Conservation (phyloP, 2,113 vertebrate species). For the Microcebus griseorufus region DNA sequence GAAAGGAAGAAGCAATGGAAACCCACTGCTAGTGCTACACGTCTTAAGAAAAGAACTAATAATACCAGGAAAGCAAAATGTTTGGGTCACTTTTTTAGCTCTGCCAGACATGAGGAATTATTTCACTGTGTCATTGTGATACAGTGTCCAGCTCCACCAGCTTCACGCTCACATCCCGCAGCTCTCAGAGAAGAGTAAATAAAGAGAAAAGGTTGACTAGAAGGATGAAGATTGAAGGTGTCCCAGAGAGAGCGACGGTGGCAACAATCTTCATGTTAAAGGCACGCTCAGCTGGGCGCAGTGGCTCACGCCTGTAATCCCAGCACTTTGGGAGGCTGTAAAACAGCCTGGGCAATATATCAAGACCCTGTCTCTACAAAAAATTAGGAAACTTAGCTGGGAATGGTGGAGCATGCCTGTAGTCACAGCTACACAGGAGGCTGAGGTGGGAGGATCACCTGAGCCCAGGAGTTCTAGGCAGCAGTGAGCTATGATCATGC, state of each 20-base stretch:
- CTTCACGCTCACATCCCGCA: not conserved
- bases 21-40: accelerated
- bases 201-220: not conserved
- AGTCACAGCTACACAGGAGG: no score
- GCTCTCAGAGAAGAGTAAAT: not conserved
- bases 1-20: not conserved
- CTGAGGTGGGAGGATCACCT: no score
- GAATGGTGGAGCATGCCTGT: no score
- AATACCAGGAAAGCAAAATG: not conserved
- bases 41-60: not conserved
- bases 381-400: no score
- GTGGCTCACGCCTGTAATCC: no score
- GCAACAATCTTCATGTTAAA: not conserved
- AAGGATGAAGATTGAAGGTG: not conserved
- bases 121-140: not conserved
- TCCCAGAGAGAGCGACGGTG: not conserved
- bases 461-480: no score
- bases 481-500: no score
- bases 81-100: not conserved
- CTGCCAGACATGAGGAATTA: not conserved
- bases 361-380: no score
- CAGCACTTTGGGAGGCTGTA: no score
- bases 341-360: no score
- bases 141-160: not conserved
- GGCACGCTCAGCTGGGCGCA: not conserved